These are phyloP conservation scores for Labeo calbasu DNA, from an alignment of 2,797 vertebrate genomes.

Conservation along the genomic window DNA sequence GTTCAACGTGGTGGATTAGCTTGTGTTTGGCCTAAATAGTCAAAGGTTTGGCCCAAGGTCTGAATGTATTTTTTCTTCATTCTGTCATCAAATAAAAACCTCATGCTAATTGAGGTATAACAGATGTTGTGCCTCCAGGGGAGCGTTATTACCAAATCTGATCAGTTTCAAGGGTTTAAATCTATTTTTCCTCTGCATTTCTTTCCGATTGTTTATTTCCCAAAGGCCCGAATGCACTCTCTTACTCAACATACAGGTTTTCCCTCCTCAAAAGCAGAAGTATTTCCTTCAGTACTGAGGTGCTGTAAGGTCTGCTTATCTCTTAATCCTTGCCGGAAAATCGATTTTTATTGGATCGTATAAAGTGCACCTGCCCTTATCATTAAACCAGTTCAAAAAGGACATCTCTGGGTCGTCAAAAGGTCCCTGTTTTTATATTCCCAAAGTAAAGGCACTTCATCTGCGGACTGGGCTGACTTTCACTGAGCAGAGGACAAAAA, in stretches of 20 bases:
- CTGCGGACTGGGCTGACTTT: constrained; percentile 29
- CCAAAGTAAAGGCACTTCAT: constrained; percentile 44
- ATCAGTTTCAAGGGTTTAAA: constrained; percentile 45
- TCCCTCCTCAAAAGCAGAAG: constrained; percentile 1
- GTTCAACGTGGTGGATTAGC: constrained; percentile 28
- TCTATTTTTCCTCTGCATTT: constrained; percentile 32
- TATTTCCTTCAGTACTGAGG: constrained; percentile 27
- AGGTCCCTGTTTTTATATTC: constrained; percentile 59
- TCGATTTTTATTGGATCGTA: constrained; percentile 65
- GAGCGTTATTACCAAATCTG: constrained; percentile 41
- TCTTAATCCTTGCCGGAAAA: constrained; percentile 57
- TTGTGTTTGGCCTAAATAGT: constrained; percentile 41
- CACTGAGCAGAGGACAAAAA: constrained; percentile 1
- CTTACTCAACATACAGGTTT: not conserved
- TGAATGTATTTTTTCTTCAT: constrained; percentile 32
- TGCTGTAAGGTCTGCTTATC: constrained; percentile 40
- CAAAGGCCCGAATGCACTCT: not conserved
- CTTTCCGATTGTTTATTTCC: constrained; percentile 33
- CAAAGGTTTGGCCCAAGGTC: constrained; percentile 38
- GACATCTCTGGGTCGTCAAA: constrained; percentile 55
- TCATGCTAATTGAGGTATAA: constrained; percentile 58
- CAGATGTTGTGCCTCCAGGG: constrained; percentile 44
- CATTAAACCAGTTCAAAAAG: constrained; percentile 55
- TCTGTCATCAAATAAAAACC: constrained; percentile 57
- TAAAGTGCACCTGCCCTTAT: constrained; percentile 71